Percentiles rank a stretch among this genome's conserved stretches.
These are phyloP conservation scores for Radopholus similis DNA, from an alignment of 1,140 invertebrate species.

Conservation along the genomic window DNA sequence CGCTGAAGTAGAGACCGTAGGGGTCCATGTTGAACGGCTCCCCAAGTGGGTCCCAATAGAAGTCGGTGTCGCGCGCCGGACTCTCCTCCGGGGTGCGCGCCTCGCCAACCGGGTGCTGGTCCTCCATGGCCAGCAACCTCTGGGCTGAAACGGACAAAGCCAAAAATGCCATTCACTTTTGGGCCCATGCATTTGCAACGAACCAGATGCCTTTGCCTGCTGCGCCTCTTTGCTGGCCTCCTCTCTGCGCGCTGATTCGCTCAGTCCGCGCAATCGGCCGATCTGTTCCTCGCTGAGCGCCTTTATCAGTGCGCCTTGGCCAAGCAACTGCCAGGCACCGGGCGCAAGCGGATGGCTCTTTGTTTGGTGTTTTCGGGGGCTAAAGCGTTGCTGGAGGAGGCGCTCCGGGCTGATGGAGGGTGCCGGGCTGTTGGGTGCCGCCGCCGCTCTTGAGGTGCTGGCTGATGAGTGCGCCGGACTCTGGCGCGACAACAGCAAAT, in stretches of 20 bases:
- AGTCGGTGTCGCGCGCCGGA: conserved; percentile 28
- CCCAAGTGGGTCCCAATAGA: conserved; percentile 56
- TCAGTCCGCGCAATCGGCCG: background rate
- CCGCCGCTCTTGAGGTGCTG: background rate
- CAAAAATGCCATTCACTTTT: conserved; percentile 12
- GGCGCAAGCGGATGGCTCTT: conserved; percentile 8
- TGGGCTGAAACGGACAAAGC: background rate
- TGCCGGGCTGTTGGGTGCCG: background rate
- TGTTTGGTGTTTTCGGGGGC: background rate
- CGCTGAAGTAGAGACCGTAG: conserved; percentile 47
- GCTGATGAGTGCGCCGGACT: too few relatives aligned
- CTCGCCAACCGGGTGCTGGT: background rate
- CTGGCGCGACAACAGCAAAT: background rate
- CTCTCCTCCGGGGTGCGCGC: background rate
- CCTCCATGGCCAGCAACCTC: background rate
- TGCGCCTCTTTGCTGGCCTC: conserved; percentile 9
- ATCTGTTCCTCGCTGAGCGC: conserved; percentile 27
- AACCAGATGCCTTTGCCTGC: too few relatives aligned
- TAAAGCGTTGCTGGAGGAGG: background rate
- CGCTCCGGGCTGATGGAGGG: too few relatives aligned
- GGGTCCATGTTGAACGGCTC: conserved; percentile 43
- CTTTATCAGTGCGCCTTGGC: conserved; percentile 37
- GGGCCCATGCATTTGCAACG: too few relatives aligned
- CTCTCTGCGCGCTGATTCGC: background rate
- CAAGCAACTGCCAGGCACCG: conserved; percentile 42